Conservation (phyloP, 2,888 invertebrate genomes). For the Anodontia alba region DNA sequence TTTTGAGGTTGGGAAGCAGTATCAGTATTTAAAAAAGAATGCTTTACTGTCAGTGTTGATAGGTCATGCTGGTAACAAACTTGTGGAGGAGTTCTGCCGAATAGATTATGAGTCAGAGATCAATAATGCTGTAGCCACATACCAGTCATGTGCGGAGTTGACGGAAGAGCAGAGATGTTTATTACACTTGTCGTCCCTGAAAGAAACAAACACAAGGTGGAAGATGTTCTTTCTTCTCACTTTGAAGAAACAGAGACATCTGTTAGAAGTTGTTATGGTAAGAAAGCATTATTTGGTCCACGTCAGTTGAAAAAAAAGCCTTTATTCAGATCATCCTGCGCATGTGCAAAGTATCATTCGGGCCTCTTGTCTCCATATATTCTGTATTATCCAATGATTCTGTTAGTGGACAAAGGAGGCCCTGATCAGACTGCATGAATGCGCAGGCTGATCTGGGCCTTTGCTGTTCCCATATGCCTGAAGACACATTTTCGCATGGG, state of each 20-base stretch:
- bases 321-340: no score
- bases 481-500: no score
- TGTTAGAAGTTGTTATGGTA: constrained; percentile 78
- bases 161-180: constrained; percentile 68
- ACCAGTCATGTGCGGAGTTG: constrained; percentile 58
- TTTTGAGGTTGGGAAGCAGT: constrained; percentile 57
- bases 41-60: constrained; percentile 71
- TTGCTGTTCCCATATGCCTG: no score
- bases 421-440: no score
- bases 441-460: no score
- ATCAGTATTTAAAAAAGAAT: constrained; percentile 55
- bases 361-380: no score
- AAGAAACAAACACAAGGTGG: constrained; percentile 69
- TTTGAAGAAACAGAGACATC: constrained; percentile 72
- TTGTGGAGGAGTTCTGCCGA: constrained; percentile 75
- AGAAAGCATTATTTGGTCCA: no score
- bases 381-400: no score
- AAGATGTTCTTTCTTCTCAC: constrained; percentile 71
- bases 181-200: constrained; percentile 62
- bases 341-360: no score
- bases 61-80: constrained; percentile 65
- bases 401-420: no score
- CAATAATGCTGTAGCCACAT: constrained; percentile 52
- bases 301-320: no score
- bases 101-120: constrained; percentile 65